Conservation (phyloP, 2,797 vertebrate species). For the Pipistrellus kuhlii region DNA sequence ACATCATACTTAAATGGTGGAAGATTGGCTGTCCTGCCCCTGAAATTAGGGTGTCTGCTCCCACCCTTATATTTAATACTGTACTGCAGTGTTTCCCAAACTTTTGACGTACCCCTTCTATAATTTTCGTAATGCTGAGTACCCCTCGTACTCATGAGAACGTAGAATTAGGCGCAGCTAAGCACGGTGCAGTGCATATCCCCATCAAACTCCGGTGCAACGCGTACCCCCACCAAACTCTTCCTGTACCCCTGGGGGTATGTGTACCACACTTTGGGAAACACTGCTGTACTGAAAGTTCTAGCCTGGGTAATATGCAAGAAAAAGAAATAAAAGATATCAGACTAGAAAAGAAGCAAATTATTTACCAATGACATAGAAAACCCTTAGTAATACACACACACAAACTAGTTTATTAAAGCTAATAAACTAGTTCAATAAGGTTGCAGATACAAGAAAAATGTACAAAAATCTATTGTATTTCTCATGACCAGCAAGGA, state of each 20-base stretch:
- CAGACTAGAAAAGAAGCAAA: constrained; percentile 31
- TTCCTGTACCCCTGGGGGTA: too few relatives aligned
- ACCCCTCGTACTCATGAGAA: too few relatives aligned
- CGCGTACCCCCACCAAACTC: too few relatives aligned
- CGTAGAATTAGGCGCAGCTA: too few relatives aligned
- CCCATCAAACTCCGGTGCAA: too few relatives aligned
- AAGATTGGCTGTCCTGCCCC: not conserved
- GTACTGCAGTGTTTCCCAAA: not conserved
- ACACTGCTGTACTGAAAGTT: not conserved
- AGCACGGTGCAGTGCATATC: too few relatives aligned
- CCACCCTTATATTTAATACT: not conserved
- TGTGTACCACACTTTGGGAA: too few relatives aligned
- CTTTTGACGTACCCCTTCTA: too few relatives aligned
- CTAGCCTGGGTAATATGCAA: not conserved
- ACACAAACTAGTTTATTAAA: not conserved
- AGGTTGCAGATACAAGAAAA: not conserved
- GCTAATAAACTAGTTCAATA: not conserved
- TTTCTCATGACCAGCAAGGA: constrained; percentile 28
- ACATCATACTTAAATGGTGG: constrained; percentile 1
- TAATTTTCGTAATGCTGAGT: too few relatives aligned
- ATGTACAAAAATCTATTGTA: constrained; percentile 5
- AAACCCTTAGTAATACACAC: not conserved
- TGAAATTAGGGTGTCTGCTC: not conserved
- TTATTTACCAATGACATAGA: not conserved
- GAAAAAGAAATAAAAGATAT: constrained; percentile 22